Evolutionary conservation across 1,140 invertebrate species (phyloP).

Genomic region (Sycophila sp.): DNA sequence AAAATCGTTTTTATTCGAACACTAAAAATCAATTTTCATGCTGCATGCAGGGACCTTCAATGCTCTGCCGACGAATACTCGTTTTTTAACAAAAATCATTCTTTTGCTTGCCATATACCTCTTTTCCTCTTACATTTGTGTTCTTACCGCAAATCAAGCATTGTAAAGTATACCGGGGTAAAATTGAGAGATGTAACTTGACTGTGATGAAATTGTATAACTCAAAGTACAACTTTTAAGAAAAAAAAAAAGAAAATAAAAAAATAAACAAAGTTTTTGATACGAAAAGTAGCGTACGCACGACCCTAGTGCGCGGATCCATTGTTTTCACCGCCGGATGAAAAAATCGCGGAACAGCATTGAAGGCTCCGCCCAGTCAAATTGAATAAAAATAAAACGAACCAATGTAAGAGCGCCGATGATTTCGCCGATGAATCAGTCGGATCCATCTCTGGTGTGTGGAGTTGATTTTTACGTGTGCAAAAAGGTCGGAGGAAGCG

Average conservation of each 20-base stretch:
- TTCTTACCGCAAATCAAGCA: too few relatives aligned
- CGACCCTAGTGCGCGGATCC: too few relatives aligned
- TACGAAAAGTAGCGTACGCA: neutral
- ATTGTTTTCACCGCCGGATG: neutral
- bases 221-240: conserved; percentile 14
- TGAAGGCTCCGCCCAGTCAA: conserved; percentile 2
- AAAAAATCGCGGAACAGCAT: neutral
- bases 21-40: conserved; percentile 12
- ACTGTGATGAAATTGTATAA: conserved; percentile 20
- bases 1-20: neutral
- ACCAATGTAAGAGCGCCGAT: conserved; percentile 9
- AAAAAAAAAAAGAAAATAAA: neutral
- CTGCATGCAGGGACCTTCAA: conserved; percentile 3
- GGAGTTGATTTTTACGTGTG: conserved; percentile 30
- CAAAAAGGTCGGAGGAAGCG: too few relatives aligned
- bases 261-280: neutral
- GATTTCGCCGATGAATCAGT: conserved; percentile 16
- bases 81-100: neutral
- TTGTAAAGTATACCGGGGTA: too few relatives aligned
- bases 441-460: conserved; percentile 27
- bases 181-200: neutral
- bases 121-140: too few relatives aligned
- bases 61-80: neutral
- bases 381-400: conserved; percentile 10
- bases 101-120: too few relatives aligned